phyloP scores from a whole-genome alignment of 2,113 vertebrate species.

The Pontoporia blainvillei region DNA sequence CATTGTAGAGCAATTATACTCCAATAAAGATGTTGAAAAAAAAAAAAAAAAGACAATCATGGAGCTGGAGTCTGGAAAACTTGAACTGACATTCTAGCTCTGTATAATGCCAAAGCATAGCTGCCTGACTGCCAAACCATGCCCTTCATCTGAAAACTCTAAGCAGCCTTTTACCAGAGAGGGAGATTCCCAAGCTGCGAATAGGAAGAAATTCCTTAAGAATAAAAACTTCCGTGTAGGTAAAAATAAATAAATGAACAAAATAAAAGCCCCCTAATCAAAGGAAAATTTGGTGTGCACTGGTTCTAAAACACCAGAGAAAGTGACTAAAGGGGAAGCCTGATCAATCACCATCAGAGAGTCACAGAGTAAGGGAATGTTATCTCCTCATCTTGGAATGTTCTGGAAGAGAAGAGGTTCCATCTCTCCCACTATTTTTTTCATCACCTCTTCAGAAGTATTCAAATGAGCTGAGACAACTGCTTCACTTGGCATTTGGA shows the following conservation, averaged over 20 bases:
- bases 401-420: background rate
- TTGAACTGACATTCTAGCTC: background rate
- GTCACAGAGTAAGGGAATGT: background rate
- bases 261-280: too few species aligned
- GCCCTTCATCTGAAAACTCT: background rate
- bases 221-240: background rate
- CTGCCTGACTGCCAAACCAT: background rate
- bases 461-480: slow-evolving; percentile 58
- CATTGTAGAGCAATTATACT: too few species aligned
- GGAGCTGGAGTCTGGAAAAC: background rate
- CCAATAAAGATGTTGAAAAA: too few species aligned
- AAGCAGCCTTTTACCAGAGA: background rate
- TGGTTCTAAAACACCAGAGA: background rate
- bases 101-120: background rate
- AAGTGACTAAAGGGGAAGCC: background rate
- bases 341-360: background rate
- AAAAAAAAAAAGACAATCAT: background rate
- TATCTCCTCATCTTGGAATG: background rate
- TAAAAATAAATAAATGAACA: too few species aligned
- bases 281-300: background rate
- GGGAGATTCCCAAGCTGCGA: background rate
- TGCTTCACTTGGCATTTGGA: slow-evolving; percentile 64
- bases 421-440: background rate
- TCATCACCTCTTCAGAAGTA: slow-evolving; percentile 48
- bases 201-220: background rate